Conservation (phyloP, 2,888 invertebrate genomes). For the Thyatira batis region DNA sequence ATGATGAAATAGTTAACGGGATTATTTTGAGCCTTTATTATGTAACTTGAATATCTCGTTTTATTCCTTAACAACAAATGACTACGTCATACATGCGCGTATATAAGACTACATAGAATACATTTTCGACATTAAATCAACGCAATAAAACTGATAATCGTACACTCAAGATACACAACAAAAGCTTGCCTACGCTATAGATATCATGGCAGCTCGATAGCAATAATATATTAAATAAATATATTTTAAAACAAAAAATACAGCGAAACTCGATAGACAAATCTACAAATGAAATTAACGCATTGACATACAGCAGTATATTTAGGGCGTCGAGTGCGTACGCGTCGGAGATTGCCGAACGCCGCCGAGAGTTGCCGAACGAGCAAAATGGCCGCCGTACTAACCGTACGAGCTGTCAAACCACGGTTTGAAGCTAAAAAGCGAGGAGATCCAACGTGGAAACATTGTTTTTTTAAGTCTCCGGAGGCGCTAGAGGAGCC, state of each 20-base stretch:
- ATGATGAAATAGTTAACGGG: slow-evolving; percentile 50
- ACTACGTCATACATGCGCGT: slow-evolving; percentile 21
- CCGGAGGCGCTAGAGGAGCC: slow-evolving; percentile 86
- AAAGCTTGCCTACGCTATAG: slow-evolving; percentile 48
- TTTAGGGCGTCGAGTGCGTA: slow-evolving; percentile 38
- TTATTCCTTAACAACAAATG: slow-evolving; percentile 16
- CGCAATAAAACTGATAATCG: slow-evolving; percentile 9
- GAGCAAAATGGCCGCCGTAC: slow-evolving; percentile 22
- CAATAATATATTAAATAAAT: slow-evolving; percentile 46
- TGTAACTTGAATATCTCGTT: slow-evolving; percentile 48
- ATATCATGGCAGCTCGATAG: slow-evolving; percentile 72
- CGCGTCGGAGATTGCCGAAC: slow-evolving; percentile 22
- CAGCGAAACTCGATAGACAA: slow-evolving; percentile 12
- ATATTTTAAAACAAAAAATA: slow-evolving; percentile 7
- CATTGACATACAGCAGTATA: slow-evolving; percentile 10
- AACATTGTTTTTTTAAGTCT: slow-evolving; percentile 73
- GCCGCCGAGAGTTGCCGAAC: slow-evolving; percentile 21
- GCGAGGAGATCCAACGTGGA: slow-evolving; percentile 16
- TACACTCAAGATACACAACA: slow-evolving; percentile 63
- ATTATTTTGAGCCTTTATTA: slow-evolving; percentile 61
- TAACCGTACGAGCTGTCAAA: slow-evolving; percentile 11
- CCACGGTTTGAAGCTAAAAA: slow-evolving; percentile 8
- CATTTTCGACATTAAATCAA: neutral
- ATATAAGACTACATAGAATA: slow-evolving; percentile 5
- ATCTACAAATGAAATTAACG: slow-evolving; percentile 9